Evolutionary conservation across 2,113 vertebrate species (phyloP), one percentile per base, ranked within the genome.

Genomic region (Ondatra zibethicus): DNA sequence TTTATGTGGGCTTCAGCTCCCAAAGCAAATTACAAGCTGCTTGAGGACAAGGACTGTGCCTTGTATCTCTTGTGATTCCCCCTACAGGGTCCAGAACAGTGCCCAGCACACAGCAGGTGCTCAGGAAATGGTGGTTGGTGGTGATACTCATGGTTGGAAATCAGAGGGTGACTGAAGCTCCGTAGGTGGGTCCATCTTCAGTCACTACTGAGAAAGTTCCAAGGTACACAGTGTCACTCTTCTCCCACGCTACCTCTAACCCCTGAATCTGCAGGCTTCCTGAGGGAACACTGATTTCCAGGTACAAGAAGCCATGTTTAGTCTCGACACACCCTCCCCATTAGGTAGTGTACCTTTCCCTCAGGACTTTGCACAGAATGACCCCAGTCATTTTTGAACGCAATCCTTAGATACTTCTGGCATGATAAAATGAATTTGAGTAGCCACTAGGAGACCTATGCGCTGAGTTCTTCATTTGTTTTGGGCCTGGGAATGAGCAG

Each of bases 121-220:
- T 96, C 77, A 80, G 55, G 85, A 90, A 97, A 94, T 88, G 92
- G 27, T 58, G 50, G 72, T 4, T 84, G 93, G 66, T 88, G 66
- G 70, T 88, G 92, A 93, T 23, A 88, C 33, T 96, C 91, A 93
- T 94, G 87, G 94, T 52, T 95, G 94, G 88, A 97, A 89, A 95
- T 95, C 77, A 92, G 88, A 97, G 92, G 89, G 78, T 68, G 61
- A 82, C 29, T 89, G 76, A 86, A 76, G 95, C 70, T 97, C 94
- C 97, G 92, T 2, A 33, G 36, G 47, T 50, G 81, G 68, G 27
- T 97, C 92, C 96, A 94, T 97, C 97, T 95, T 97, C 96, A 0
- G 39, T 85, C 81, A 97, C 92, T 95, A 97, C 92, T 94, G 93
- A 97, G 96, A 97, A 33, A 98, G 89, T 89, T 82, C 82, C 95